Percentiles rank a stretch among this genome's conserved stretches.
These are phyloP conservation scores for Sesamia inferens DNA, from an alignment of 2,888 invertebrate species.

Conservation along the genomic window DNA sequence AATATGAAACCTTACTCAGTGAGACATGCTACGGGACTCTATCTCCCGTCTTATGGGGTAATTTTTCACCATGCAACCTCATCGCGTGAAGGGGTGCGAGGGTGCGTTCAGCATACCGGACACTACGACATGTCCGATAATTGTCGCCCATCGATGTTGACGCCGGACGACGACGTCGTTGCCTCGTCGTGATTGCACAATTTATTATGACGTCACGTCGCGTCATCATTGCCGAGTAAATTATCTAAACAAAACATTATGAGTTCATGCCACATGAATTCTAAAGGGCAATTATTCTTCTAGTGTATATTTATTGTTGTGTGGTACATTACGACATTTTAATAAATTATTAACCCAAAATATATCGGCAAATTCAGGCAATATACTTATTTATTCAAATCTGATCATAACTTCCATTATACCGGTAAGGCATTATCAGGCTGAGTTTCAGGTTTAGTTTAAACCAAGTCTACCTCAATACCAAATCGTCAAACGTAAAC, in stretches of 20 bases:
- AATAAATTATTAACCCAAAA: not conserved
- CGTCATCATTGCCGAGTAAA: conserved; percentile 24
- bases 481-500: not conserved
- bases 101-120: conserved; percentile 68
- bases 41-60: conserved; percentile 24
- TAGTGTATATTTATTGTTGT: not conserved
- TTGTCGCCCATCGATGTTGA: conserved; percentile 32
- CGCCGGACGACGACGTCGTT: conserved; percentile 39
- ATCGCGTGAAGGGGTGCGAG: conserved; percentile 43
- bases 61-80: conserved; percentile 20
- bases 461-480: conserved; percentile 6
- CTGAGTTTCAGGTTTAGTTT: no score
- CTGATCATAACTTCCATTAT: no score
- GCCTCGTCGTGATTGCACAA: conserved; percentile 18
- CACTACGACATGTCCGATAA: conserved; percentile 43
- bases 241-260: not conserved
- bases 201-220: conserved; percentile 38
- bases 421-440: not conserved
- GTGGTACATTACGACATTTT: not conserved
- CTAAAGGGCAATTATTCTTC: not conserved
- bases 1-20: not conserved
- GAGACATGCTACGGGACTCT: not conserved
- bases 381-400: not conserved
- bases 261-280: not conserved
- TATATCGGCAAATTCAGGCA: not conserved